These are phyloP conservation scores for Hapalemur alaotrensis DNA, from an alignment of 2,797 vertebrate genomes.

Conservation along the genomic window DNA sequence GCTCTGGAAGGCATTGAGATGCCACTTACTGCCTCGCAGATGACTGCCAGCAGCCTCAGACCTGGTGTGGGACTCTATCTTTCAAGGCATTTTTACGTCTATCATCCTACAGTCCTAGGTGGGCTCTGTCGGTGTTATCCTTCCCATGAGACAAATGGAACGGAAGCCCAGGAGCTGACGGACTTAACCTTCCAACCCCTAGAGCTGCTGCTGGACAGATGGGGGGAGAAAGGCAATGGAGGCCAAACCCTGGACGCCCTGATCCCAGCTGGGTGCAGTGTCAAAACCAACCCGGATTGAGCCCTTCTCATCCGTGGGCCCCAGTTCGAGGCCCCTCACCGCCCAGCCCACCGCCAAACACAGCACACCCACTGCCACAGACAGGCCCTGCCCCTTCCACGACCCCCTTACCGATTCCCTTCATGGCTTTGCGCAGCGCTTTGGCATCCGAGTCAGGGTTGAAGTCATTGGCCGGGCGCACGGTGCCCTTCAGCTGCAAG, in stretches of 20 bases:
- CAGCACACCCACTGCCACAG: not conserved
- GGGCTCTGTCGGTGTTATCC: rapidly evolving
- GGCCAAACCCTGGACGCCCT: not conserved
- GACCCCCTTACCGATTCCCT: slow-evolving; percentile 91
- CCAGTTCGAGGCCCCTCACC: not conserved
- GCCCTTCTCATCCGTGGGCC: not conserved
- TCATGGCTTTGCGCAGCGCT: slow-evolving; percentile 97
- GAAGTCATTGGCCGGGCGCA: slow-evolving; percentile 84
- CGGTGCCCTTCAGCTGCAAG: slow-evolving; percentile 90
- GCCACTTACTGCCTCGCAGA: not conserved
- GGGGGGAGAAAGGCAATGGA: not conserved
- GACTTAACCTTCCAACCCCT: not conserved
- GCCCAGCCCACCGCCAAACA: not conserved
- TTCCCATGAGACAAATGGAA: not conserved
- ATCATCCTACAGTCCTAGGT: not conserved
- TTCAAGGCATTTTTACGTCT: not conserved
- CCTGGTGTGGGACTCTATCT: not conserved
- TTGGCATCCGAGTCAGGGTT: slow-evolving; percentile 92
- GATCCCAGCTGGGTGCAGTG: not conserved
- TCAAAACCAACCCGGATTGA: not conserved
- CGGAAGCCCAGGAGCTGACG: not conserved
- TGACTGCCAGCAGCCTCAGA: not conserved
- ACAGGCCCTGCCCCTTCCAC: rapidly evolving
- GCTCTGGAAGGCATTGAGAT: not conserved
- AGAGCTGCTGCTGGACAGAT: not conserved